Evolutionary conservation across 2,113 vertebrate genomes (phyloP).

Genomic region (Mirza zaza): DNA sequence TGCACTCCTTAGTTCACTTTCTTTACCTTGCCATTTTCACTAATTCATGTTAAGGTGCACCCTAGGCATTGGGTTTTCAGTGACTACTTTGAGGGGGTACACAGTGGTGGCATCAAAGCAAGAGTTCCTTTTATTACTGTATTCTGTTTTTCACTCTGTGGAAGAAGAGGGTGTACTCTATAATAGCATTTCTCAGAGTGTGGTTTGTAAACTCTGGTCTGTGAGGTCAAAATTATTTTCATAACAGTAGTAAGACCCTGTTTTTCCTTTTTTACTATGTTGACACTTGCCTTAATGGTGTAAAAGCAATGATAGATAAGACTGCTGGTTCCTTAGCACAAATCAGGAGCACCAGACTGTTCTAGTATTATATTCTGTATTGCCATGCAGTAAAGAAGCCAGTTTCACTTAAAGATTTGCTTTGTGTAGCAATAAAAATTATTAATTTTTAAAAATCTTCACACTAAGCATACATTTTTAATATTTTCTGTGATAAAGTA

Average conservation of each 20-base stretch:
- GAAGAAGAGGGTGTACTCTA: background rate
- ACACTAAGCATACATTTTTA: background rate
- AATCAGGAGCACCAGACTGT: background rate
- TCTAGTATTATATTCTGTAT: background rate
- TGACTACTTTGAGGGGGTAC: background rate
- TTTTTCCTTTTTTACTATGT: background rate
- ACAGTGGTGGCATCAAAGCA: background rate
- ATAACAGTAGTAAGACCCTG: background rate
- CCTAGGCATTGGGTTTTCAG: background rate
- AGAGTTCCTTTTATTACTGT: background rate
- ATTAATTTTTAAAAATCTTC: background rate
- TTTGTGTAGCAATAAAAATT: background rate
- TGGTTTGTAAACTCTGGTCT: background rate
- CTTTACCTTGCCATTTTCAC: background rate
- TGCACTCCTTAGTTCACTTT: background rate
- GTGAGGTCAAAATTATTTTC: background rate
- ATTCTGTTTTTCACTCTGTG: background rate
- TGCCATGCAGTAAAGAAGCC: background rate
- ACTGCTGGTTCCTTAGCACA: background rate
- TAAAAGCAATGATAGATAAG: background rate
- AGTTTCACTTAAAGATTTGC: background rate
- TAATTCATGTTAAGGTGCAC: background rate
- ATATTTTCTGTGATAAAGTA: background rate
- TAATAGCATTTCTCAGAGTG: background rate
- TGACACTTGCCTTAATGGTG: background rate